Percentiles rank a stretch among this genome's conserved stretches.
Evolutionary conservation across 2,888 invertebrate genomes (phyloP).

Genomic region (Itoplectis maculator): DNA sequence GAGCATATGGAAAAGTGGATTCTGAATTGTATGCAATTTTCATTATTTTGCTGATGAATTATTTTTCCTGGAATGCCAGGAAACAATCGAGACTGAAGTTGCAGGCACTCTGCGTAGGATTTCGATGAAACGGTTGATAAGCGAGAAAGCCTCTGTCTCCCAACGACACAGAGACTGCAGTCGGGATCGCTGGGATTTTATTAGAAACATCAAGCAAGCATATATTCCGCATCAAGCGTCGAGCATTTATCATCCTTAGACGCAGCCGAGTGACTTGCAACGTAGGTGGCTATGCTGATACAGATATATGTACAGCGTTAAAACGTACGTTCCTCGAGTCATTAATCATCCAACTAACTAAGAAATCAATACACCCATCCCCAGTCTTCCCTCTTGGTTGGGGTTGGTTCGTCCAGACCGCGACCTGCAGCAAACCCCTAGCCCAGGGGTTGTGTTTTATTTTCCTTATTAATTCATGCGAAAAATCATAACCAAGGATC

Average conservation of each 20-base stretch:
- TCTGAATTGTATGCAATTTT: not conserved
- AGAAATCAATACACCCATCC: conserved; percentile 60
- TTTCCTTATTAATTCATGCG: conserved; percentile 40
- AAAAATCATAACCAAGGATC: conserved; percentile 19
- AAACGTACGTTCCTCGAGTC: conserved; percentile 34
- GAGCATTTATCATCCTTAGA: conserved; percentile 59
- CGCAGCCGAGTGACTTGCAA: conserved; percentile 57
- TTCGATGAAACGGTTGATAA: not conserved
- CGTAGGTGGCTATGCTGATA: conserved; percentile 12
- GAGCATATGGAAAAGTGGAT: conserved; percentile 7
- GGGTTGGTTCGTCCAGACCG: not conserved
- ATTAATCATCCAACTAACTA: conserved; percentile 65
- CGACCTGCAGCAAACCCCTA: not conserved
- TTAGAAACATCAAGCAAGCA: conserved; percentile 16
- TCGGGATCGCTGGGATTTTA: not conserved
- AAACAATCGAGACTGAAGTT: no score
- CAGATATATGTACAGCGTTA: conserved; percentile 28
- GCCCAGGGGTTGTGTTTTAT: not conserved
- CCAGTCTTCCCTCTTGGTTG: conserved; percentile 2
- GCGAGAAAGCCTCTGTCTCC: not conserved
- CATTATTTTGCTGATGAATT: no score
- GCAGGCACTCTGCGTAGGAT: no score
- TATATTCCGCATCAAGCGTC: conserved; percentile 8
- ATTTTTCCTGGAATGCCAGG: not conserved
- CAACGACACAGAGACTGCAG: not conserved